A percentile compares a stretch with the other conserved stretches of the same genome.
Evolutionary conservation across 2,113 vertebrate species (phyloP).

Genomic region (Crotalus horridus): DNA sequence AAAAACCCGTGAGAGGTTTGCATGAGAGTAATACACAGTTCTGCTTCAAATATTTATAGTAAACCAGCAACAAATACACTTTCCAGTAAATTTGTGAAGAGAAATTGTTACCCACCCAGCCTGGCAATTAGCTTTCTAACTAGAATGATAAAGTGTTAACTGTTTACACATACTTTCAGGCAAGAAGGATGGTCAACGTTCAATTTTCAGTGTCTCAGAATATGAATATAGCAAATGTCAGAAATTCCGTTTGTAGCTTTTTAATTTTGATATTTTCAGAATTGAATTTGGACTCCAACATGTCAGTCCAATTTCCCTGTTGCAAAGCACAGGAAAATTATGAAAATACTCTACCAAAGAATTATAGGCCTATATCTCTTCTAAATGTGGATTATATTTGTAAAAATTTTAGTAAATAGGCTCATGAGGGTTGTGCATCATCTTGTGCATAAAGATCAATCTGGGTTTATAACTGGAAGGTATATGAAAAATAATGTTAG

Average conservation of each 20-base stretch:
- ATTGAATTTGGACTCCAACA: neutral
- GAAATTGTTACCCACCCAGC: neutral
- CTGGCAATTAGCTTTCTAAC: neutral
- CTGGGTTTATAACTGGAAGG: too few species aligned
- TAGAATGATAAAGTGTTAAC: neutral
- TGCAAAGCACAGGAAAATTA: accelerated
- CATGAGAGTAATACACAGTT: neutral
- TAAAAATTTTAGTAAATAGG: too few species aligned
- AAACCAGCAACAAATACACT: neutral
- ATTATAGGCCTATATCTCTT: too few species aligned
- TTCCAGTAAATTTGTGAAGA: neutral
- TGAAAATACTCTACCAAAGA: too few species aligned
- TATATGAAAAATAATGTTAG: too few species aligned
- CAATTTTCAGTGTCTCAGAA: neutral
- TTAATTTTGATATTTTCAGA: neutral
- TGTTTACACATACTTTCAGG: neutral
- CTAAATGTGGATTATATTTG: too few species aligned
- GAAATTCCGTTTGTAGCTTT: neutral
- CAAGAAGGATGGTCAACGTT: neutral
- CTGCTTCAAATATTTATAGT: neutral
- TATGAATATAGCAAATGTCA: neutral
- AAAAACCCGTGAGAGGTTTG: neutral
- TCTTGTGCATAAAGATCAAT: too few species aligned
- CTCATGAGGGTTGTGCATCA: too few species aligned
- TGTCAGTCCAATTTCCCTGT: neutral